phyloP scores from a whole-genome alignment of 2,888 invertebrate genomes.

The Andrena trimmerana region DNA sequence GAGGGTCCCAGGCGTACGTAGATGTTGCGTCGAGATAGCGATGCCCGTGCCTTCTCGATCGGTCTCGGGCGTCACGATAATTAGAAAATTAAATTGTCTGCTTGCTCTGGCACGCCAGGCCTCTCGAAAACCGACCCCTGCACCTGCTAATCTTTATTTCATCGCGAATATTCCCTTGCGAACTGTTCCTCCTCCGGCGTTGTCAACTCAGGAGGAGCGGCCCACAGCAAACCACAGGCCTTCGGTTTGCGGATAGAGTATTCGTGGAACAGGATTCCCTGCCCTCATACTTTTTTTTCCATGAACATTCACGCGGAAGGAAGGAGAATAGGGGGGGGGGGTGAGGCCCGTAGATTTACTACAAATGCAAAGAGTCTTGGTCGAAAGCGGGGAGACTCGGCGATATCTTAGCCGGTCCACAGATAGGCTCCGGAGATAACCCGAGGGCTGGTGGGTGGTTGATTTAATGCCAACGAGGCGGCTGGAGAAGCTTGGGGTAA shows the following conservation, averaged over 20 bases:
- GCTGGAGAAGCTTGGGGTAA: constrained; percentile 55
- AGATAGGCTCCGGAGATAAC: constrained; percentile 81
- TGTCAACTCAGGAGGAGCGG: neutral
- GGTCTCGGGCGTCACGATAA: constrained; percentile 80
- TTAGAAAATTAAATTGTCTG: constrained; percentile 84
- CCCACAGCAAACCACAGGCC: neutral
- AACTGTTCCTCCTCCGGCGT: neutral
- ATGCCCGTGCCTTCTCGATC: constrained; percentile 65
- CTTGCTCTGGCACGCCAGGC: constrained; percentile 44
- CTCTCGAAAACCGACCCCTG: constrained; percentile 21
- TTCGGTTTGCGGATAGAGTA: neutral
- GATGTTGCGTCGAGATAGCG: constrained; percentile 79
- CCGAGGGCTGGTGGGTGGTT: constrained; percentile 81
- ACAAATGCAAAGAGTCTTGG: constrained; percentile 65
- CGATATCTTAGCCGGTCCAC: constrained; percentile 77
- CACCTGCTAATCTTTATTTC: constrained; percentile 52
- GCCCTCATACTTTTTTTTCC: neutral
- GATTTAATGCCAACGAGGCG: constrained; percentile 81
- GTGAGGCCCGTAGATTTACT: constrained; percentile 41
- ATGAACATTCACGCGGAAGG: neutral
- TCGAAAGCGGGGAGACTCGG: constrained; percentile 52
- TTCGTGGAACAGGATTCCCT: constrained; percentile 15
- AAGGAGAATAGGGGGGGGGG: neutral
- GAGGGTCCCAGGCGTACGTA: constrained; percentile 69
- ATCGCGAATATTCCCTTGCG: neutral